A percentile compares a stretch with the other conserved stretches of the same genome.
These are phyloP conservation scores for Rhipidura dahli DNA, from an alignment of 2,113 vertebrate species.

Conservation along the genomic window DNA sequence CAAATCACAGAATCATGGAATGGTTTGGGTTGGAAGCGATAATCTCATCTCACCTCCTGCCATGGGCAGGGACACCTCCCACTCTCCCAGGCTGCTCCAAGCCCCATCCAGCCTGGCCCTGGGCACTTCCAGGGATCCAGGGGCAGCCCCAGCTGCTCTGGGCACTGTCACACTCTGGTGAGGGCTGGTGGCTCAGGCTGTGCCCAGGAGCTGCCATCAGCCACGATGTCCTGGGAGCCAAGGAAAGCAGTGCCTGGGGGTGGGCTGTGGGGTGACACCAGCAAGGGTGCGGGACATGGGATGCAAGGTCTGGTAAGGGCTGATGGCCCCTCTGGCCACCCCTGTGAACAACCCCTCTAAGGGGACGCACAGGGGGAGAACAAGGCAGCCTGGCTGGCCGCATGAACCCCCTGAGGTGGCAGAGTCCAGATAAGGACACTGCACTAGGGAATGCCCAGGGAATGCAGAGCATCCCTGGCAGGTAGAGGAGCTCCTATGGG, in stretches of 20 bases:
- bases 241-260: not conserved
- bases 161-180: not conserved
- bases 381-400: not conserved
- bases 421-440: not conserved
- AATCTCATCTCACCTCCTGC: too few species aligned
- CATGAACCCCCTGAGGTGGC: too few species aligned
- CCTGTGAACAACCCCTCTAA: not conserved
- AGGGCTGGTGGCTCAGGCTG: not conserved
- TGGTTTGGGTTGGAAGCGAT: not conserved
- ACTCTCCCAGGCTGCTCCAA: not conserved
- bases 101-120: not conserved
- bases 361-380: not conserved
- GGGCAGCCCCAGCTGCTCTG: not conserved
- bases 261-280: not conserved
- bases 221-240: rapidly evolving
- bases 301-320: not conserved
- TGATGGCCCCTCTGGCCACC: not conserved
- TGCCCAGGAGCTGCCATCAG: not conserved
- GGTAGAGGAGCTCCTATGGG: not conserved
- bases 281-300: not conserved
- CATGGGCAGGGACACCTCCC: not conserved
- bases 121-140: not conserved
- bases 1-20: not conserved
- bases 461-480: not conserved
- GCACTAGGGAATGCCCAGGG: rapidly evolving